Base-by-base conservation (phyloP, 2,797 vertebrate genomes). In the Tragelaphus oryx region DNA sequence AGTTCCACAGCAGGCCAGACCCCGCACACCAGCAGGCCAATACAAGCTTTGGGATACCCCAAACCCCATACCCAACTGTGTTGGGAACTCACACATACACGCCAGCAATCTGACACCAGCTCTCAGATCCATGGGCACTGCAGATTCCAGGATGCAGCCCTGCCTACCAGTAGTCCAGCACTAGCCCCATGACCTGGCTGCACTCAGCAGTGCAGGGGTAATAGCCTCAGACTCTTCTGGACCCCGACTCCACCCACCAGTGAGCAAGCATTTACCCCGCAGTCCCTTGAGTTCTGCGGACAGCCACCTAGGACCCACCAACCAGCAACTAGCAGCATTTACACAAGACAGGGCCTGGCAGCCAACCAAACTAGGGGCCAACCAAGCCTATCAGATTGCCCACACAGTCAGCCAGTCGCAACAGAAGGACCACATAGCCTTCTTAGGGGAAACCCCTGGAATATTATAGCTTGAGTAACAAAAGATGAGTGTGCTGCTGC, bases 241-340 rank as follows among this genome's bases (percentile, higher is more conserved):
- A 54, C 78, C 50, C n/a, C 1, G 1, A 54, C 78, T 54, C 50
- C 50, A 80, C 12, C 78, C n/a, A 80, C n/a, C 76, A 79, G 76
- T 54, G 50, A 80, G 22, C 20, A 12, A 9, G 20, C n/a, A 9
- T 22, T 22, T 54, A 14, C 20, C 18, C 11, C 1, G 0, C 0
- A 22, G n/a, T 14, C 50, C 50, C 20, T 33, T 54, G n/a, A 52
- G 50, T 37, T 55, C 78, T 80, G n/a, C n/a, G 16, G 50, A 52
- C 50, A 79, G 76, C 50, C 50, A 2, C 12, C 50, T 37, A 37
- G 6, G 78, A 52, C 20, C 78, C 30, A 37, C 50, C 50, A 80
- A 37, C 50, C 2, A 3, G n/a, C 78, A 80, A 54, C n/a, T 33
- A 80, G 50, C 78, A 52, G 48, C n/a, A 54, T 37, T 52, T n/a